phyloP scores from a whole-genome alignment of 2,113 vertebrate genomes.

The Amia ocellicauda region DNA sequence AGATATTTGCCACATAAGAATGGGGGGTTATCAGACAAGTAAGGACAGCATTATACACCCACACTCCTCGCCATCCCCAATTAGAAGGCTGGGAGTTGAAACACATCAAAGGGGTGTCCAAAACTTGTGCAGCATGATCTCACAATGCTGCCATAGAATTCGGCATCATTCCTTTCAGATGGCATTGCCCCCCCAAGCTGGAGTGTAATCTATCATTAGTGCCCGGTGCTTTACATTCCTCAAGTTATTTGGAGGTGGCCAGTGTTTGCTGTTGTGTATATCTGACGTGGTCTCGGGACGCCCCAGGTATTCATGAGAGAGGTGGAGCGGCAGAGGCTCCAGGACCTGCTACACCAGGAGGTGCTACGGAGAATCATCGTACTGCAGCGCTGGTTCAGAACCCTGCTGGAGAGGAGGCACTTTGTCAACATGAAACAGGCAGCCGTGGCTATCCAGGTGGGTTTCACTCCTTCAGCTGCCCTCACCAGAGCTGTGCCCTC shows the following conservation, averaged over 20 bases:
- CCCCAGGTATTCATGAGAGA: conserved; percentile 89
- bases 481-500: not conserved
- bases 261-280: conserved; percentile 13
- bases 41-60: not conserved
- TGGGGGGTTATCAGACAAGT: too few species aligned
- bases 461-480: conserved; percentile 3
- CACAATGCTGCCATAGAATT: conserved; percentile 1
- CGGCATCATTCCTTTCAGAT: conserved; percentile 16
- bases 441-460: conserved; percentile 78
- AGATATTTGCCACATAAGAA: too few species aligned
- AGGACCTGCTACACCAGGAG: conserved; percentile 82
- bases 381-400: conserved; percentile 81
- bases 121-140: not conserved
- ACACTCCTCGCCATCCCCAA: not conserved
- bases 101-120: conserved; percentile 21
- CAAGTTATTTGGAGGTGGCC: conserved; percentile 5
- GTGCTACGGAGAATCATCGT: conserved; percentile 78
- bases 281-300: conserved; percentile 19
- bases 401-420: conserved; percentile 74
- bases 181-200: conserved; percentile 20
- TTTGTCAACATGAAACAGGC: conserved; percentile 80
- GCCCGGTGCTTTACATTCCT: conserved; percentile 49
- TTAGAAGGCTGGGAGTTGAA: conserved; percentile 23
- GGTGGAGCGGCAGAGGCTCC: conserved; percentile 77
- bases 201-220: conserved; percentile 49